Percentiles rank a stretch among this genome's conserved stretches.
Conservation (phyloP, 2,797 vertebrate species). For the Paramormyrops hopkinsi region DNA sequence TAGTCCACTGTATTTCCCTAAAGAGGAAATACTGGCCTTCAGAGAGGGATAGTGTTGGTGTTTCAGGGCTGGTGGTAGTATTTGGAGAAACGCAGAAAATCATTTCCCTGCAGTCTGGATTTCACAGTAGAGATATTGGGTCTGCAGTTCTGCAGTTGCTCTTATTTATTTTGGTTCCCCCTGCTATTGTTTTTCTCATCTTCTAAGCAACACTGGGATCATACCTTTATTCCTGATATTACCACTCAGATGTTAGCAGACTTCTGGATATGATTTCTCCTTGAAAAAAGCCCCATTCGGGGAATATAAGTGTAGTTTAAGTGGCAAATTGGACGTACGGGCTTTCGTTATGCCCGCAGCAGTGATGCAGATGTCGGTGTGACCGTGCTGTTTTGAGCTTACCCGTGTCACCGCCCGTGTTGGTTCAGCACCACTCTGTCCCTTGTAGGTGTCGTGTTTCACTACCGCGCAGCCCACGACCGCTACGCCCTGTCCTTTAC, state of each 20-base stretch:
- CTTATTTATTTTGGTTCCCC: background rate
- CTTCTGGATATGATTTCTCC: background rate
- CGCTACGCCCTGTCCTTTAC: conserved; percentile 76
- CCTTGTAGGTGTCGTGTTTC: conserved; percentile 80
- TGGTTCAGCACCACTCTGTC: background rate
- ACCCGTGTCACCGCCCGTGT: background rate
- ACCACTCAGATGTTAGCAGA: background rate
- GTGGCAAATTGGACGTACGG: background rate
- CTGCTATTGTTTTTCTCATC: background rate
- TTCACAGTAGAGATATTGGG: conserved; percentile 26
- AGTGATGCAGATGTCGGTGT: background rate
- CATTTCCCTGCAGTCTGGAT: conserved; percentile 29
- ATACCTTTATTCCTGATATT: background rate
- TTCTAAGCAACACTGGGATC: background rate
- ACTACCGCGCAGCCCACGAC: conserved; percentile 68
- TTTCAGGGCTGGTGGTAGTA: conserved; percentile 25
- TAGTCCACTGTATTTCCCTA: conserved; percentile 40
- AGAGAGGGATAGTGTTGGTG: conserved; percentile 29
- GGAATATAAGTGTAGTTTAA: background rate
- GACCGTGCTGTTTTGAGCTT: background rate
- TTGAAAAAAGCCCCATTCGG: background rate
- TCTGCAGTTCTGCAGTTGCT: conserved; percentile 26
- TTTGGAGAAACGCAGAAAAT: conserved; percentile 45
- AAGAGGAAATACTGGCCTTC: conserved; percentile 41
- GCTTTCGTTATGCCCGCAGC: background rate